Evolutionary conservation across 2,888 invertebrate genomes (phyloP).

Genomic region (Tetragnatha montana): DNA sequence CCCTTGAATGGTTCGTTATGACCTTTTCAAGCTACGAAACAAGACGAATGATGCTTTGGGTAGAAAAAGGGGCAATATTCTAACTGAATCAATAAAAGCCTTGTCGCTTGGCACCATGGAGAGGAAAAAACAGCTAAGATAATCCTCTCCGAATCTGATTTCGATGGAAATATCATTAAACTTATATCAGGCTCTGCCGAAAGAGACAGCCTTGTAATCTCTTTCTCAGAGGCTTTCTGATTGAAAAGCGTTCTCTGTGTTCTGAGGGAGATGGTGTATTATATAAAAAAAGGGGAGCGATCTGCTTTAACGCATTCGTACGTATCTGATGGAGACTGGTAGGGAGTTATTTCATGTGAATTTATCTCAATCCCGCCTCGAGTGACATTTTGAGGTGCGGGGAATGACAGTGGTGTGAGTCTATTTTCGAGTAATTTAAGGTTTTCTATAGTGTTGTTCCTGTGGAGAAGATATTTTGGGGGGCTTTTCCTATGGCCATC

Average conservation of each 20-base stretch:
- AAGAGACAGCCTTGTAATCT: not conserved
- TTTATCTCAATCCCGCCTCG: not conserved
- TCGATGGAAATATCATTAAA: conserved; percentile 27
- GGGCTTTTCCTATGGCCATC: too few species aligned
- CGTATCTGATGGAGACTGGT: not conserved
- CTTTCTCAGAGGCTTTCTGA: not conserved
- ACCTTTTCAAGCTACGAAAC: not conserved
- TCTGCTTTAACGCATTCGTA: not conserved
- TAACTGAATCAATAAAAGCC: not conserved
- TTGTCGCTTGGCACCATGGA: not conserved
- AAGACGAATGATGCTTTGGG: not conserved
- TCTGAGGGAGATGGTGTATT: not conserved
- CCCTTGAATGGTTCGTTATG: not conserved
- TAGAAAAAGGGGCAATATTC: not conserved
- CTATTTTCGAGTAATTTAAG: too few species aligned
- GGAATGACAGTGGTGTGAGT: too few species aligned
- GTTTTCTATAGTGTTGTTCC: too few species aligned
- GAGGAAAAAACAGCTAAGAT: not conserved
- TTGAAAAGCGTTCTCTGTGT: conserved; percentile 2
- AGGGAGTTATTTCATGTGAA: not conserved
- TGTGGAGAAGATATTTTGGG: too few species aligned
- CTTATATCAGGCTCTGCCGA: not conserved
- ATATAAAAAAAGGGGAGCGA: not conserved
- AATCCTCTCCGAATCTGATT: conserved; percentile 18
- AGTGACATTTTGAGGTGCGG: not conserved